Conservation (phyloP, 2,797 vertebrate genomes). For the Gallinago nigripennis region DNA sequence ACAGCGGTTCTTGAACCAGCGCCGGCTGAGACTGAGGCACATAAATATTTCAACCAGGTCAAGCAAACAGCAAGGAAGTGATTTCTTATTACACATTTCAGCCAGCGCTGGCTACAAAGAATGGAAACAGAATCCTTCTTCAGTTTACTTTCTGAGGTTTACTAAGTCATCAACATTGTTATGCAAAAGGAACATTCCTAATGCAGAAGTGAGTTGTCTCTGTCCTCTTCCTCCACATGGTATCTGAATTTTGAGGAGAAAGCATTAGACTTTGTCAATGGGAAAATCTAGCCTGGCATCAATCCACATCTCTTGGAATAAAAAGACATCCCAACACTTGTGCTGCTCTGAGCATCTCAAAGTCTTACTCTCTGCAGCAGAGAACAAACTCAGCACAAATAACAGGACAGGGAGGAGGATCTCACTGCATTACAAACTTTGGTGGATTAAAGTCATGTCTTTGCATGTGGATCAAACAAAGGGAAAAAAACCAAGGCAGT, state of each 20-base stretch:
- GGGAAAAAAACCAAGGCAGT: background rate
- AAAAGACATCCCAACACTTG: background rate
- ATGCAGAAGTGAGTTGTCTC: background rate
- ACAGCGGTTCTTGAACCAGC: background rate
- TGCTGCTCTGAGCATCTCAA: background rate
- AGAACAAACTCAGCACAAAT: background rate
- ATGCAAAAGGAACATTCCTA: background rate
- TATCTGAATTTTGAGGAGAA: background rate
- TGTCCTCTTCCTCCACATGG: background rate
- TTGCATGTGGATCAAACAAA: background rate
- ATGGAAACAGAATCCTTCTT: background rate
- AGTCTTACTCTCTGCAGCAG: background rate
- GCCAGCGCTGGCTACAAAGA: background rate
- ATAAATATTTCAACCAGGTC: constrained; percentile 4
- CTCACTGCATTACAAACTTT: background rate
- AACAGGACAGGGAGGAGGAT: background rate
- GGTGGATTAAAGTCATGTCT: background rate
- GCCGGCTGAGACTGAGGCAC: background rate
- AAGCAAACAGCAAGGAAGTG: background rate
- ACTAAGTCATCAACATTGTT: background rate
- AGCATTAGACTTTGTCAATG: background rate
- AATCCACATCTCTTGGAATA: background rate
- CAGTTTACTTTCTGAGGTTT: background rate
- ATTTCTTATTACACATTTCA: background rate
- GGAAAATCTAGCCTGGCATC: background rate